Percentiles rank a stretch among this genome's conserved stretches.
These are phyloP conservation scores for Xyliphius kryptos DNA, from an alignment of 2,113 vertebrate species.

Conservation along the genomic window DNA sequence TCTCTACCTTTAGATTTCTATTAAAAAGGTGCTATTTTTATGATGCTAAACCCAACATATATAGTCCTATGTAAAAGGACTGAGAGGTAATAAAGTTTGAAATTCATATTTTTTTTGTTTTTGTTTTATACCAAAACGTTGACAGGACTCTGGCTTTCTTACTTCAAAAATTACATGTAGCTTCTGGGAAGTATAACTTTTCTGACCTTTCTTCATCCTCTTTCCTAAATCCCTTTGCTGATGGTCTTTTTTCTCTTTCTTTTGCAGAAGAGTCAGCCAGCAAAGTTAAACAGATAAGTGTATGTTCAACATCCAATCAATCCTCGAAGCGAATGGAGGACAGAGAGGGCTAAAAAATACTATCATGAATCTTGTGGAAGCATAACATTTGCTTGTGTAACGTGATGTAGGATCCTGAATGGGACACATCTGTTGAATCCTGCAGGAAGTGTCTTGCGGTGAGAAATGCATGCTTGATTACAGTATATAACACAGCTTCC, in stretches of 20 bases:
- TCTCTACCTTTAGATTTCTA: too few relatives aligned
- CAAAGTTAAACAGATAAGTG: slow-evolving; percentile 11
- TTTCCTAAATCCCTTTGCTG: not conserved
- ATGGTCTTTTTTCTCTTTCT: slow-evolving; percentile 16
- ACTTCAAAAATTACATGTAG: too few relatives aligned
- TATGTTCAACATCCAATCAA: slow-evolving; percentile 28
- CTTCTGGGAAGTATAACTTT: too few relatives aligned
- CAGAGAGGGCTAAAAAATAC: slow-evolving; percentile 11
- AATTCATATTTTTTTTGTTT: too few relatives aligned
- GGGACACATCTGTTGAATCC: slow-evolving; percentile 41
- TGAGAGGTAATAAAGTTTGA: too few relatives aligned
- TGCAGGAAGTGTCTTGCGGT: slow-evolving; percentile 22
- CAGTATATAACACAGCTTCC: slow-evolving; percentile 33
- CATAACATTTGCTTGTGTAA: slow-evolving; percentile 48
- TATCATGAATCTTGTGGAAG: slow-evolving; percentile 43
- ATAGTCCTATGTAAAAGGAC: too few relatives aligned
- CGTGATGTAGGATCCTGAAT: slow-evolving; percentile 33
- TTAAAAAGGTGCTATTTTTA: too few relatives aligned
- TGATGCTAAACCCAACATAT: too few relatives aligned
- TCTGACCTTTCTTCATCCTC: not conserved
- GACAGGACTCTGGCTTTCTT: too few relatives aligned
- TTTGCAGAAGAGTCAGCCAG: slow-evolving; percentile 19
- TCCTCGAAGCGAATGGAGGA: slow-evolving; percentile 7
- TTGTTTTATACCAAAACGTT: too few relatives aligned
- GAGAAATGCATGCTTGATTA: slow-evolving; percentile 38